Conservation (phyloP, 2,113 vertebrate genomes). For the Leptocoma aspasia region DNA sequence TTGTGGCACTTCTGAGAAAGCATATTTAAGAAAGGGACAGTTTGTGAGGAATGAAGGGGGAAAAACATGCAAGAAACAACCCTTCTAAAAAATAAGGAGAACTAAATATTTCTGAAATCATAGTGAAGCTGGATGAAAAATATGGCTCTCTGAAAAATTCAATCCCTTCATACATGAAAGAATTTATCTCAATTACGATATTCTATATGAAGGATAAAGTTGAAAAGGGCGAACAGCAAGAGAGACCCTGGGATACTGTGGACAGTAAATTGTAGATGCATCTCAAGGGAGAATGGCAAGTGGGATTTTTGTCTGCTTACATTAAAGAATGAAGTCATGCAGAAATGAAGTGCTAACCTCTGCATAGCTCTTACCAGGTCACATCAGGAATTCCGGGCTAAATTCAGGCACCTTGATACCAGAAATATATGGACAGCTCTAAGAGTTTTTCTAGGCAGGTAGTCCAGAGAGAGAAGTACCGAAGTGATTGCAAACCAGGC, state of each 20-base stretch:
- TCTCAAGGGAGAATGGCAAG: neutral
- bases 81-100: neutral
- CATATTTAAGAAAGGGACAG: neutral
- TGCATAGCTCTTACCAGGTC: neutral
- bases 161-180: neutral
- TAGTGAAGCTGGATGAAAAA: neutral
- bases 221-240: neutral
- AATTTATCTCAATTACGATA: neutral
- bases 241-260: neutral
- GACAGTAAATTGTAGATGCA: neutral
- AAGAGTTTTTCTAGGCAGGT: neutral
- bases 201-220: neutral
- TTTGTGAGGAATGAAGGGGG: neutral
- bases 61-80: neutral
- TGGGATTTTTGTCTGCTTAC: neutral
- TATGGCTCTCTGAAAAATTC: neutral
- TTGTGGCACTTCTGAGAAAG: neutral
- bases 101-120: neutral
- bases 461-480: neutral
- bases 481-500: neutral
- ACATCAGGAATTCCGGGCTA: neutral
- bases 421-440: neutral
- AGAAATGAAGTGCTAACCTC: slow-evolving; percentile 15
- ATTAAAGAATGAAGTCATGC: neutral
- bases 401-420: neutral